Conservation (phyloP, 1,140 invertebrate genomes). For the Drosophila oshimai region DNA sequence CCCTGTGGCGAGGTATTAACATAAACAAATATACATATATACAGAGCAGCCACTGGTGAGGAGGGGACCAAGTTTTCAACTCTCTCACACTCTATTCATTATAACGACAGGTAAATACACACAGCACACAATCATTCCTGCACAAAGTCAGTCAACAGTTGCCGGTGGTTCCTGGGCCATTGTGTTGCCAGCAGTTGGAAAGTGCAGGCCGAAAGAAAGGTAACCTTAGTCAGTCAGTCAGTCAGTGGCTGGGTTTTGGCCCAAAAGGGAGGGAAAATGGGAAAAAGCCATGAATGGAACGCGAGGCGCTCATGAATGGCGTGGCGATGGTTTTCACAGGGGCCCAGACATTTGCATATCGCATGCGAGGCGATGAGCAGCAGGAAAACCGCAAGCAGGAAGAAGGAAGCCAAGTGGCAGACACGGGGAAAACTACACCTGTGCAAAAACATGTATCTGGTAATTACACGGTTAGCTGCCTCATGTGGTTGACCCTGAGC, state of each 20-base stretch:
- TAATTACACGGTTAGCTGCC: conserved; percentile 40
- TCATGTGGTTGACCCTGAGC: conserved; percentile 25
- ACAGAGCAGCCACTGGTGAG: background rate
- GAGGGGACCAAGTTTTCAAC: conserved; percentile 3
- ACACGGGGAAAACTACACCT: conserved; percentile 10
- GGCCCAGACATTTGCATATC: conserved; percentile 63
- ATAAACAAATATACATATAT: conserved; percentile 1
- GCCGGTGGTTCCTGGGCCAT: conserved; percentile 24
- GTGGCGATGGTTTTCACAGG: conserved; percentile 36
- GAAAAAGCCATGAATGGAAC: conserved; percentile 61
- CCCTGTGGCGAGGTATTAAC: conserved; percentile 10
- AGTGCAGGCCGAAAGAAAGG: conserved; percentile 51
- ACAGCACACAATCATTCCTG: conserved; percentile 49
- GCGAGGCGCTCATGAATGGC: conserved; percentile 45
- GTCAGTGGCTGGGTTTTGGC: conserved; percentile 15
- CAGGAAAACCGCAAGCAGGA: conserved; percentile 72
- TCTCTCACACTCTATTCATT: conserved; percentile 5
- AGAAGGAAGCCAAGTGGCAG: conserved; percentile 64
- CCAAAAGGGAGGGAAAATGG: background rate
- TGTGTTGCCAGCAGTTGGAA: conserved; percentile 53
- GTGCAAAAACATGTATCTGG: conserved; percentile 19
- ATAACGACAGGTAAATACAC: conserved; percentile 38
- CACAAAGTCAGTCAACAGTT: conserved; percentile 46
- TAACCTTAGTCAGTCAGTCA: conserved; percentile 51
- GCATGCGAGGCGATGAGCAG: conserved; percentile 46